Evolutionary conservation across 1,140 invertebrate species (phyloP).

Genomic region (Ceratosolen fusciceps): DNA sequence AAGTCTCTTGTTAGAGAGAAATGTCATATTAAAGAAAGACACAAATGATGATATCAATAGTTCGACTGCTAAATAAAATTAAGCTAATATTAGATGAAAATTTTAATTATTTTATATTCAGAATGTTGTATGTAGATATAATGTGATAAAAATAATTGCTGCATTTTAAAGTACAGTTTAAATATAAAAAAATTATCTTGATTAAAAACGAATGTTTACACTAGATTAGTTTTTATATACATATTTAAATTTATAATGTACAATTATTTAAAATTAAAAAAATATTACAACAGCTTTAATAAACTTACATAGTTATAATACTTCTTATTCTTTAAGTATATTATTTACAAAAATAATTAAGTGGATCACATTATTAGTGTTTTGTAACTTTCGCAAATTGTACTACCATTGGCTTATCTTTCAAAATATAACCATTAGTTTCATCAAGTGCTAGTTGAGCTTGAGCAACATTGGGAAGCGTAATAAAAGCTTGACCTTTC

Average conservation of each 20-base stretch:
- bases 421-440: conserved; percentile 90
- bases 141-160: background rate
- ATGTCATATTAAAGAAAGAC: background rate
- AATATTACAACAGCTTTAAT: conserved; percentile 5
- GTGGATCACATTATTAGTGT: conserved; percentile 50
- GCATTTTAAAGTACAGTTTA: background rate
- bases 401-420: conserved; percentile 92
- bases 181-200: conserved; percentile 8
- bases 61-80: background rate
- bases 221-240: conserved; percentile 17
- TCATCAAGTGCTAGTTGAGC: conserved; percentile 84
- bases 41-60: background rate
- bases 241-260: conserved; percentile 1
- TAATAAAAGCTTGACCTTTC: conserved; percentile 96
- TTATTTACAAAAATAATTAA: conserved; percentile 30
- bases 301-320: conserved; percentile 7
- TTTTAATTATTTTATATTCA: background rate
- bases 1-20: conserved; percentile 17
- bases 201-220: conserved; percentile 1
- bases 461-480: conserved; percentile 79
- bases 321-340: background rate
- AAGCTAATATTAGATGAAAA: background rate
- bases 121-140: conserved; percentile 15
- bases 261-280: conserved; percentile 10
- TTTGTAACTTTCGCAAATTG: conserved; percentile 82